Conservation (phyloP, 2,797 vertebrate genomes). For the Chloroceryle amazona region DNA sequence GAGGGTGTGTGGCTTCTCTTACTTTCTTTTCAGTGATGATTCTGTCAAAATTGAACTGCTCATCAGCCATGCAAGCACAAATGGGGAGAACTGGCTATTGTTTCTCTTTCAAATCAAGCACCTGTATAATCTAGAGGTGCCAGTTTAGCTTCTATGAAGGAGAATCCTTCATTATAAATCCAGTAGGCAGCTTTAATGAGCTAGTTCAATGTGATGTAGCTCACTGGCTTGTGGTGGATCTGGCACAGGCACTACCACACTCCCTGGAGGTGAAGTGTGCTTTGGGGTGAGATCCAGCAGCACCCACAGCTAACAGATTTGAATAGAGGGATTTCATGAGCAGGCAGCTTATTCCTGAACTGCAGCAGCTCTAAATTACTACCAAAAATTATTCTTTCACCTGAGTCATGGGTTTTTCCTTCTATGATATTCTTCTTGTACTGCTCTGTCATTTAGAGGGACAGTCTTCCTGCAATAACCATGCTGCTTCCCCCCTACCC, state of each 20-base stretch:
- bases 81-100: not conserved
- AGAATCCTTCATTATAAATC: not conserved
- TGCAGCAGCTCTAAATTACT: not conserved
- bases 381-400: not conserved
- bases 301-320: not conserved
- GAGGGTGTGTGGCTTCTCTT: not conserved
- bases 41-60: not conserved
- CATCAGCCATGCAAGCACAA: not conserved
- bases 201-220: not conserved
- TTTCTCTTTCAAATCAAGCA: not conserved
- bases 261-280: not conserved
- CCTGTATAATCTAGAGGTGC: not conserved
- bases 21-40: not conserved
- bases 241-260: not conserved
- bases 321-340: not conserved
- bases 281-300: not conserved
- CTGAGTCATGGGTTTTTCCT: accelerated
- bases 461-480: not conserved
- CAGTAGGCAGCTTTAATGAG: not conserved
- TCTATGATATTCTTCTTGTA: not conserved
- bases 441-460: not conserved
- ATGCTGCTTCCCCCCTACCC: not conserved
- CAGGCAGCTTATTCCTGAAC: not conserved
- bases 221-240: not conserved
- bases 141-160: not conserved